Base-by-base conservation (phyloP, 2,888 invertebrate genomes). In the Hemithea aestivaria region DNA sequence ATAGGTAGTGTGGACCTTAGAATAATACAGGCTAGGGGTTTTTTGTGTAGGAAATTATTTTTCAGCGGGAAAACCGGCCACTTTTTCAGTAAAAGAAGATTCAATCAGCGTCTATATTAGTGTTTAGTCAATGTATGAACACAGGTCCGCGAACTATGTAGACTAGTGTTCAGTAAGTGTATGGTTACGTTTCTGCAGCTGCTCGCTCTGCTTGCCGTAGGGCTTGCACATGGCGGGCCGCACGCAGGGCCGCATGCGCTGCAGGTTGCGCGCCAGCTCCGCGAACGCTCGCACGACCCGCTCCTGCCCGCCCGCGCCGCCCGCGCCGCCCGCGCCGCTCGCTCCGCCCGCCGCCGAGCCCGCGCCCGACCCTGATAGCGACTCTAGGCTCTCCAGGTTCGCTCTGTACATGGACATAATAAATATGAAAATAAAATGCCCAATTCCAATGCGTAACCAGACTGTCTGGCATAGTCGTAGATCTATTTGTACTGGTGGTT, bases 181-280 rank as follows among this genome's bases (percentile, higher is more conserved):
- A 1, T 2, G 62, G 72, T 64, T 10, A 95, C 95, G 95, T 88
- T 95, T 95, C 79, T 95, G 95, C 58, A 95, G 87, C 66, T 94
- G 93, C 83, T 95, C 95, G 48, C 94, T 94, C 79, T 95, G 95
- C 74, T 95, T 95, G 51, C 95, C 95, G 74, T 95, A 95, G 10
- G 95, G 95, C 78, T 95, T 95, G 74, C 95, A 95, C 95, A 95
- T 95, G 42, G 95, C 92, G 45, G 95, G 95, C 39, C 95, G 89
- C 57, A 95, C 94, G 66, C 94, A 95, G 30, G 94, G 93, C 72
- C 95, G 94, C 94, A 95, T 95, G 64, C 95, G 91, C 56, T 93
- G 92, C 92, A 95, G 92, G 77, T 95, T 95, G 64, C 94, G 93
- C 91, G 95, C 95, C 28, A 95, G 90, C 78, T 95, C 95, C 0